A percentile compares a stretch with the other conserved stretches of the same genome.
Evolutionary conservation across 2,888 invertebrate genomes (phyloP).

Genomic region (Seira ritae): DNA sequence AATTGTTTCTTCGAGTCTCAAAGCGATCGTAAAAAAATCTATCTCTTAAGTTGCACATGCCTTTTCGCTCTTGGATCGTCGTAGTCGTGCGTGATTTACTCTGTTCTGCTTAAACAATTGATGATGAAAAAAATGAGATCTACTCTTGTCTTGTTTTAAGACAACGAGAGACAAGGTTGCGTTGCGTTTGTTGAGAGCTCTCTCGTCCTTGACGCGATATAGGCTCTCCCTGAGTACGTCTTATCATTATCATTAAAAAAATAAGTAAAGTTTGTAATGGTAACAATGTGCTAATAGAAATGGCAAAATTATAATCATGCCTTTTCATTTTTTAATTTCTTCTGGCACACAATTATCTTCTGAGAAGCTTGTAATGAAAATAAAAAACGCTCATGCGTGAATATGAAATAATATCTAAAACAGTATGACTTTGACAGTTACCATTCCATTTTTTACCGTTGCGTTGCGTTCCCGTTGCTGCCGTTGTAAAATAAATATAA

Average conservation of each 20-base stretch:
- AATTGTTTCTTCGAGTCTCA: neutral
- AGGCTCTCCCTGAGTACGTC: conserved; percentile 15
- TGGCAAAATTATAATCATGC: neutral
- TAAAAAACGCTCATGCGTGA: too few species aligned
- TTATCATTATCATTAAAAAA: conserved; percentile 1
- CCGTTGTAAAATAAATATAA: neutral
- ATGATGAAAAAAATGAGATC: conserved; percentile 13
- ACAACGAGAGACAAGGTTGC: conserved; percentile 46
- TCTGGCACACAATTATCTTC: neutral
- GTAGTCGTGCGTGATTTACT: conserved; percentile 57
- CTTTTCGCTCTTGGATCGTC: too few species aligned
- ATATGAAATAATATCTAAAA: neutral
- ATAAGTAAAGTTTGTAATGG: neutral
- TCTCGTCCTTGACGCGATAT: conserved; percentile 55
- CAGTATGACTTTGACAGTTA: neutral
- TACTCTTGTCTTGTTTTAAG: neutral
- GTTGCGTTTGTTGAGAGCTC: conserved; percentile 54
- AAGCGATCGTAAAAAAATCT: neutral
- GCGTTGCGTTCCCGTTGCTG: neutral
- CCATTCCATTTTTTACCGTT: neutral
- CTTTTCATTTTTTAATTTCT: neutral
- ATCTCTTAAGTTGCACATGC: neutral
- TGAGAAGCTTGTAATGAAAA: neutral
- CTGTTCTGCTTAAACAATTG: conserved; percentile 46
- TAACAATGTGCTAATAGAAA: neutral